phyloP scores from a whole-genome alignment of 2,113 vertebrate species.

The Pavo muticus region DNA sequence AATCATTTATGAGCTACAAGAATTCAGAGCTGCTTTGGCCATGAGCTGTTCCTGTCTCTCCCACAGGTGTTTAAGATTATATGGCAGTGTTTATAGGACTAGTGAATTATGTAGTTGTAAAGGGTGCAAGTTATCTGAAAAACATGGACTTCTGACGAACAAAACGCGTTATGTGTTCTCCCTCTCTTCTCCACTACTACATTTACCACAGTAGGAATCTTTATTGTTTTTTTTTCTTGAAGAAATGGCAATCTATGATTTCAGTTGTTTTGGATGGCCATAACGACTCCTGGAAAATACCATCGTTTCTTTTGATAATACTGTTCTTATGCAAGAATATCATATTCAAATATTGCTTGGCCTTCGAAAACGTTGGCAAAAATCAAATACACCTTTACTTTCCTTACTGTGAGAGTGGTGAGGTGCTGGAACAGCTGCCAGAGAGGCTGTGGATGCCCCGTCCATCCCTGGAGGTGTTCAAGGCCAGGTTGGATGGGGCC shows the following conservation, averaged over 20 bases:
- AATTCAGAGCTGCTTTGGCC: not conserved
- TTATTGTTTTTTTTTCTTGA: not conserved
- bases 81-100: not conserved
- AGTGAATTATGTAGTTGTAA: not conserved
- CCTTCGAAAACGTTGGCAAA: not conserved
- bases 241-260: not conserved
- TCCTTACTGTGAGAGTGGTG: no score
- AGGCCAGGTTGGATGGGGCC: no score
- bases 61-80: not conserved
- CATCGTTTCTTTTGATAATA: not conserved
- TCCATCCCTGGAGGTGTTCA: no score
- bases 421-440: no score
- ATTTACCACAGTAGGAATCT: not conserved
- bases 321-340: not conserved
- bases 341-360: not conserved
- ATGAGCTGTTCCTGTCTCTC: not conserved
- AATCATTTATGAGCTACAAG: not conserved
- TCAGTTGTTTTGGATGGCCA: not conserved
- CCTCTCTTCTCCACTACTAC: not conserved
- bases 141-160: not conserved
- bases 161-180: accelerated
- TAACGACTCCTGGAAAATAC: not conserved
- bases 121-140: not conserved
- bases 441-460: no score
- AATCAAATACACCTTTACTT: not conserved